Evolutionary conservation across 2,797 vertebrate species (phyloP).

Genomic region (Florisuga fusca): DNA sequence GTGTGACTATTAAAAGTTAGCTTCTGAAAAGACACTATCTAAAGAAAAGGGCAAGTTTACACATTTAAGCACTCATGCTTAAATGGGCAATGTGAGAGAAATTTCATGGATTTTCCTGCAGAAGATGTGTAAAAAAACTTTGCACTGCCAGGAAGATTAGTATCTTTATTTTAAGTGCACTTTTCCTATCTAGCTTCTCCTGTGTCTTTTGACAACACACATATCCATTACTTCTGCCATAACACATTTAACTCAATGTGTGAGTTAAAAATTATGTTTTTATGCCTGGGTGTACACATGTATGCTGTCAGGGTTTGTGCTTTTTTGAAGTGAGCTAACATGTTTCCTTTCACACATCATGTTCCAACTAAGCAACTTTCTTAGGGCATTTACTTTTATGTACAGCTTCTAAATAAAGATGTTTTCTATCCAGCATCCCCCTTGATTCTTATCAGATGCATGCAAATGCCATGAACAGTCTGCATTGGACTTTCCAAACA

Average conservation of each 20-base stretch:
- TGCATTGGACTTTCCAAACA: neutral
- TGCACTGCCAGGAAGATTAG: neutral
- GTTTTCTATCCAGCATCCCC: neutral
- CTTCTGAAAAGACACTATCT: neutral
- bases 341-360: neutral
- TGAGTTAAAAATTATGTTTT: neutral
- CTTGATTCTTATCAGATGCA: conserved; percentile 41
- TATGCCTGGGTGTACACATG: fast-evolving
- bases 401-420: conserved; percentile 47
- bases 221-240: neutral
- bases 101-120: neutral
- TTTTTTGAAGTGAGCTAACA: neutral
- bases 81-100: neutral
- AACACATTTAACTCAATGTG: no score
- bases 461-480: conserved; percentile 5
- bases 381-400: conserved; percentile 20
- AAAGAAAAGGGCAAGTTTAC: neutral
- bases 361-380: neutral
- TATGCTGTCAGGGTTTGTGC: neutral
- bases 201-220: neutral
- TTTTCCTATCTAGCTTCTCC: neutral
- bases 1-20: neutral
- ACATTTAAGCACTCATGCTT: neutral
- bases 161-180: neutral
- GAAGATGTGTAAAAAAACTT: neutral